Conservation (phyloP, 2,113 vertebrate species). For the Pelvicachromis taeniatus region DNA sequence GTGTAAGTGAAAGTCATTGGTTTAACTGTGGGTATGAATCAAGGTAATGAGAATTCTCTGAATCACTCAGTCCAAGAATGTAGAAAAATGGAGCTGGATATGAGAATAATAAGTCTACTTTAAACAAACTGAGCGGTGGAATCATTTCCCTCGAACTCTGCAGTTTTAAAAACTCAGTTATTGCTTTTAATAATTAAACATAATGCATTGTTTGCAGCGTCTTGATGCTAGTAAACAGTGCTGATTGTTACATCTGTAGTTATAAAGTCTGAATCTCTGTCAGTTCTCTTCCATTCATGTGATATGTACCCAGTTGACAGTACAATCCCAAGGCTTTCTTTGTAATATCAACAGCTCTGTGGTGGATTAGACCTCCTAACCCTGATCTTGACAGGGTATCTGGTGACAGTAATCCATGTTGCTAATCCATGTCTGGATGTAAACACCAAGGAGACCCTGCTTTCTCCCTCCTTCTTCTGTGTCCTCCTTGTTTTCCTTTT, state of each 20-base stretch:
- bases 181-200: background rate
- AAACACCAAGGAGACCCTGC: constrained; percentile 59
- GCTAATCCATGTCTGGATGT: constrained; percentile 68
- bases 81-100: background rate
- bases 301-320: constrained; percentile 24
- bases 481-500: constrained; percentile 18
- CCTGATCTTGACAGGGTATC: constrained; percentile 62
- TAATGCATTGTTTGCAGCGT: background rate
- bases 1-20: background rate
- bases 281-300: constrained; percentile 10
- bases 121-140: background rate
- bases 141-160: background rate
- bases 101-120: background rate
- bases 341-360: constrained; percentile 58
- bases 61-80: background rate
- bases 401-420: constrained; percentile 69
- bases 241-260: constrained; percentile 10
- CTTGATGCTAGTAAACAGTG: background rate
- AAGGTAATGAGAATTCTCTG: background rate
- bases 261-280: background rate
- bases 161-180: background rate
- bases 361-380: constrained; percentile 65
- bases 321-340: constrained; percentile 35
- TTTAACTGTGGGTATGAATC: background rate
- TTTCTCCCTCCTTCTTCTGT: constrained; percentile 16